Conservation (phyloP, 2,888 invertebrate species). For the Lasius platythorax region DNA sequence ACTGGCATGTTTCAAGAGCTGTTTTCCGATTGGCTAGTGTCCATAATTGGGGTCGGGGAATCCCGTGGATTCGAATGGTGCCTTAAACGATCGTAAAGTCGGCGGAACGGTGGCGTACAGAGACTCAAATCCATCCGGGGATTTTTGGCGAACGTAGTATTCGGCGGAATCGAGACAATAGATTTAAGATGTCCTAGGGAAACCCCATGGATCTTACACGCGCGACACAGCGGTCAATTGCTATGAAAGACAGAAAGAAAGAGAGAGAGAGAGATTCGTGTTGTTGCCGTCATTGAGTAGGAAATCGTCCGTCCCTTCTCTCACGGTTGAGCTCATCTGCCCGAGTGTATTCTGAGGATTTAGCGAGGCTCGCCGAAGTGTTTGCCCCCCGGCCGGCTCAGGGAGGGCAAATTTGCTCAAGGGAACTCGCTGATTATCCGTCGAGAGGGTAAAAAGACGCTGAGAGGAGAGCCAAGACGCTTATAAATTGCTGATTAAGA, state of each 20-base stretch:
- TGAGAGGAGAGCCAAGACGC: slow-evolving; percentile 63
- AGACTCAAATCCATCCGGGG: slow-evolving; percentile 22
- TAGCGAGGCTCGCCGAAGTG: slow-evolving; percentile 71
- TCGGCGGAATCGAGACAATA: slow-evolving; percentile 66
- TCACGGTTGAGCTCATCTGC: slow-evolving; percentile 46
- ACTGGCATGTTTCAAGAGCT: slow-evolving; percentile 73
- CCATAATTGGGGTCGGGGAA: slow-evolving; percentile 78
- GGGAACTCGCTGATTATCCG: slow-evolving; percentile 71
- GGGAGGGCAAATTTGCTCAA: slow-evolving; percentile 71
- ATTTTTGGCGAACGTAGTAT: slow-evolving; percentile 23
- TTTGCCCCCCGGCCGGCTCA: slow-evolving; percentile 68
- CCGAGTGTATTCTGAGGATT: slow-evolving; percentile 73
- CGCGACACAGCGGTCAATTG: slow-evolving; percentile 69
- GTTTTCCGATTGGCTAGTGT: slow-evolving; percentile 82
- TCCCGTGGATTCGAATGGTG: slow-evolving; percentile 57
- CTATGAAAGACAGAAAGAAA: slow-evolving; percentile 1
- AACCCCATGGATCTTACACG: slow-evolving; percentile 61
- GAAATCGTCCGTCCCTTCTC: slow-evolving; percentile 65
- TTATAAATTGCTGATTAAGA: slow-evolving; percentile 72
- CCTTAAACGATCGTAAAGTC: slow-evolving; percentile 75
- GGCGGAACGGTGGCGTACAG: slow-evolving; percentile 36
- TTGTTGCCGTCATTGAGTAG: slow-evolving; percentile 4
- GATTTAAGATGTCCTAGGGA: slow-evolving; percentile 66
- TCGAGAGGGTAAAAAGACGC: slow-evolving; percentile 68
- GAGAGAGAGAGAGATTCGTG: slow-evolving; percentile 8